Conservation (phyloP, 2,888 invertebrate species). For the Idaea aversata region DNA sequence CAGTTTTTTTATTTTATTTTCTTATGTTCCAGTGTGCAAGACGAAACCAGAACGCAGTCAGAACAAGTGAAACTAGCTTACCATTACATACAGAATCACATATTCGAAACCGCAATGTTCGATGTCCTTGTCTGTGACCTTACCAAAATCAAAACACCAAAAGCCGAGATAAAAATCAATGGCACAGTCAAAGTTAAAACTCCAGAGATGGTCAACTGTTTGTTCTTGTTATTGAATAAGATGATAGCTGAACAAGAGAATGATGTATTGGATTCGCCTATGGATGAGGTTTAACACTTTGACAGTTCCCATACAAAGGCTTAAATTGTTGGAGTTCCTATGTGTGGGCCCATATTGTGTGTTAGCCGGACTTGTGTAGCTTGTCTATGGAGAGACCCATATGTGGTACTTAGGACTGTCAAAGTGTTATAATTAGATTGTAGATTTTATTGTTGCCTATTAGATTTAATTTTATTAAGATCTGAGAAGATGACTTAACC, state of each 20-base stretch:
- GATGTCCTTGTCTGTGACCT: constrained; percentile 62
- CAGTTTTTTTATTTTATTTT: no score
- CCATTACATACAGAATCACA: constrained; percentile 61
- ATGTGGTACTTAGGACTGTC: no score
- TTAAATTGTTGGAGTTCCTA: no score
- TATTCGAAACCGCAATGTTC: constrained; percentile 50
- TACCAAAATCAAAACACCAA: constrained; percentile 56
- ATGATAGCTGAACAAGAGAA: constrained; percentile 35
- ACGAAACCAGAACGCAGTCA: constrained; percentile 42
- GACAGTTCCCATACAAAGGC: no score
- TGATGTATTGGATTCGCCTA: constrained; percentile 13
- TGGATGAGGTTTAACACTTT: neutral
- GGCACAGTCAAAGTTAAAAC: constrained; percentile 69
- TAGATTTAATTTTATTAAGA: no score
- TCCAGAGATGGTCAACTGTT: constrained; percentile 60
- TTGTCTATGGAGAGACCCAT: no score
- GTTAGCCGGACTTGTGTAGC: no score
- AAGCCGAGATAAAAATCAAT: constrained; percentile 58
- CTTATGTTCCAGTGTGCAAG: constrained; percentile 58
- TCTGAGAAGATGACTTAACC: no score
- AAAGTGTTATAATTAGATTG: no score
- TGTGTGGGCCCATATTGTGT: no score
- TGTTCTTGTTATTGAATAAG: constrained; percentile 64
- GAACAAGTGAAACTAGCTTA: constrained; percentile 55
- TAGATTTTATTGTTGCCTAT: no score